A percentile compares a stretch with the other conserved stretches of the same genome.
These are phyloP conservation scores for Cheilosia vernalis DNA, from an alignment of 2,888 invertebrate genomes.

Conservation along the genomic window DNA sequence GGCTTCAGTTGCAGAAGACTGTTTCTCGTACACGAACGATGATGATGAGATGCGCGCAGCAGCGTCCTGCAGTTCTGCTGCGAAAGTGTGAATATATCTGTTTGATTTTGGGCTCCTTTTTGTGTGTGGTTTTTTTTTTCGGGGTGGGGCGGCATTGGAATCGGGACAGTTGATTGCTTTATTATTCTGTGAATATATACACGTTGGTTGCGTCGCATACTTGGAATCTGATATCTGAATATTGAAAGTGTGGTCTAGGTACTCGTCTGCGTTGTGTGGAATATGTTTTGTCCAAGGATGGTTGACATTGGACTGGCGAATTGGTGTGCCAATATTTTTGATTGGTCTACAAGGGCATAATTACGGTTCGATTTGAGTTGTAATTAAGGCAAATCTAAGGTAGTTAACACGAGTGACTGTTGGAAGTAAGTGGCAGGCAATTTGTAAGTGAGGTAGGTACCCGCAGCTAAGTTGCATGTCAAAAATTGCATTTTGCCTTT, in stretches of 20 bases:
- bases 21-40: constrained; percentile 20
- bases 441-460: not conserved
- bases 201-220: constrained; percentile 12
- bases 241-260: constrained; percentile 48
- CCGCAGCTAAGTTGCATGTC: too few relatives aligned
- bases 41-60: constrained; percentile 68
- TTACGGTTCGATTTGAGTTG: not conserved
- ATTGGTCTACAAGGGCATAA: constrained; percentile 24
- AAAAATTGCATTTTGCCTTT: too few relatives aligned
- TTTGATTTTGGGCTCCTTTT: constrained; percentile 23
- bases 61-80: constrained; percentile 44
- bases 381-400: constrained; percentile 29
- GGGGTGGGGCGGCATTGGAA: constrained; percentile 13
- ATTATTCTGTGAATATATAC: constrained; percentile 61
- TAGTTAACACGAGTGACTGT: constrained; percentile 4
- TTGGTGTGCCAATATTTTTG: constrained; percentile 52
- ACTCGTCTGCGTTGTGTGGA: constrained; percentile 7
- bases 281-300: constrained; percentile 18
- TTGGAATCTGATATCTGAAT: constrained; percentile 66
- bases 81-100: constrained; percentile 74
- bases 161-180: constrained; percentile 73
- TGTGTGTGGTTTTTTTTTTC: constrained; percentile 10
- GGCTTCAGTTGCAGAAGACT: constrained; percentile 39
- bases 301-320: constrained; percentile 57
- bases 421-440: not conserved